phyloP scores from a whole-genome alignment of 2,797 vertebrate genomes.

The Ispidina picta region DNA sequence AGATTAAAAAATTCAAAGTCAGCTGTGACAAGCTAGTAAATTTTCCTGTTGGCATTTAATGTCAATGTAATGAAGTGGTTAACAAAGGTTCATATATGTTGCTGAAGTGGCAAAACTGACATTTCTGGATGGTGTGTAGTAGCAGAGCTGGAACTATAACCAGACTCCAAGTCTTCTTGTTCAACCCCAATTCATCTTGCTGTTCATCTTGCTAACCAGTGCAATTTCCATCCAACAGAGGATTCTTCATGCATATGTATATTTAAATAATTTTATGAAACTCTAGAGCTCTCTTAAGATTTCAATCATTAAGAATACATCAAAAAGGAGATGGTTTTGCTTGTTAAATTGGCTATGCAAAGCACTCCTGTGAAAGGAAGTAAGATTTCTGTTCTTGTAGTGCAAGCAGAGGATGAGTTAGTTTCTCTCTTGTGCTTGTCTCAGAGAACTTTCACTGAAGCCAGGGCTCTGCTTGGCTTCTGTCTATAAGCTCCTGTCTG shows the following conservation, averaged over 20 bases:
- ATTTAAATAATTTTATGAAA: neutral
- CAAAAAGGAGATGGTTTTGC: conserved; percentile 16
- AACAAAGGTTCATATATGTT: neutral
- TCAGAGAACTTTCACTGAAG: neutral
- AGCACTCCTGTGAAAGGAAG: neutral
- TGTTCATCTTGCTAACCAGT: neutral
- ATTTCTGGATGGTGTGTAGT: neutral
- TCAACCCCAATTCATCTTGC: neutral
- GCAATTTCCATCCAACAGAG: neutral
- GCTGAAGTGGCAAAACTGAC: neutral
- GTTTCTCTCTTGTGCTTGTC: neutral
- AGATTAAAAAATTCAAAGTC: neutral
- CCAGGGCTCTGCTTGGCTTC: neutral
- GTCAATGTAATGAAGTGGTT: neutral
- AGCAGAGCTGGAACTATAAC: neutral
- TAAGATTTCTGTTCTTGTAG: neutral
- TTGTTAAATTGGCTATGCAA: conserved; percentile 23
- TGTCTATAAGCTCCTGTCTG: neutral
- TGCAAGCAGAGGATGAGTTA: neutral
- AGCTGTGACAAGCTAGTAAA: neutral
- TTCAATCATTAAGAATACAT: conserved; percentile 31
- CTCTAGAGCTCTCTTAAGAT: neutral
- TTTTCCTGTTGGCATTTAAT: neutral
- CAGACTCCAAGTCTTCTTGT: neutral
- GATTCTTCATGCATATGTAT: neutral